Percentiles rank a stretch among this genome's conserved stretches.
Evolutionary conservation across 53 echinoderm and acorn worm species (phyloP).

Genomic region (Luidia sarsii): DNA sequence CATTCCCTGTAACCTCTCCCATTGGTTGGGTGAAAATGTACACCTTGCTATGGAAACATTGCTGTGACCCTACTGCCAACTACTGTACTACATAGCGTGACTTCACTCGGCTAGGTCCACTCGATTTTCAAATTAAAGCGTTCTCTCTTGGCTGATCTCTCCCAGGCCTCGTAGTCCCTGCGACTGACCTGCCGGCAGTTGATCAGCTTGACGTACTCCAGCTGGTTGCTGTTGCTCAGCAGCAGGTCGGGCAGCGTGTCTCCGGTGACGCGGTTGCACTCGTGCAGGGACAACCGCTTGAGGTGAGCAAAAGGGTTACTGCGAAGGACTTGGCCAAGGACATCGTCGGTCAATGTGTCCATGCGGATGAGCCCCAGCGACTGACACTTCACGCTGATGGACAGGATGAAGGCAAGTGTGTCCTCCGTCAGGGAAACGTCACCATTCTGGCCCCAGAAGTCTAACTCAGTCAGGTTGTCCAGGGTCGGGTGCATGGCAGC

Average conservation of each 20-base stretch:
- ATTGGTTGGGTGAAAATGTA: too few relatives aligned
- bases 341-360: slow-evolving; percentile 49
- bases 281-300: slow-evolving; percentile 46
- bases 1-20: too few relatives aligned
- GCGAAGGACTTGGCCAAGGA: slow-evolving; percentile 31
- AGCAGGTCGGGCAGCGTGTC: slow-evolving; percentile 45
- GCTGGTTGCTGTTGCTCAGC: slow-evolving; percentile 33
- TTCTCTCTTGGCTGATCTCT: slow-evolving; percentile 28
- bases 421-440: slow-evolving; percentile 44
- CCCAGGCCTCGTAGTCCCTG: slow-evolving; percentile 60
- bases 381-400: slow-evolving; percentile 33
- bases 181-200: slow-evolving; percentile 59
- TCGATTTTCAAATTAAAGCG: slow-evolving; percentile 52
- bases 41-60: too few relatives aligned
- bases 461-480: slow-evolving; percentile 6
- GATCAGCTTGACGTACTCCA: slow-evolving; percentile 66
- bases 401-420: slow-evolving; percentile 44
- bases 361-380: slow-evolving; percentile 59
- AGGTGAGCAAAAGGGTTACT: slow-evolving; percentile 49
- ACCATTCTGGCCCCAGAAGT: slow-evolving; percentile 63
- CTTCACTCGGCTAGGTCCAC: slow-evolving; percentile 66
- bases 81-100: too few relatives aligned
- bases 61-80: too few relatives aligned
- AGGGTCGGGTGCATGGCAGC: neutral
- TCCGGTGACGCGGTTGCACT: slow-evolving; percentile 59